Percentiles rank a stretch among this genome's conserved stretches.
Evolutionary conservation across 2,888 invertebrate species (phyloP).

Genomic region (Leptinotarsa tumamoca): DNA sequence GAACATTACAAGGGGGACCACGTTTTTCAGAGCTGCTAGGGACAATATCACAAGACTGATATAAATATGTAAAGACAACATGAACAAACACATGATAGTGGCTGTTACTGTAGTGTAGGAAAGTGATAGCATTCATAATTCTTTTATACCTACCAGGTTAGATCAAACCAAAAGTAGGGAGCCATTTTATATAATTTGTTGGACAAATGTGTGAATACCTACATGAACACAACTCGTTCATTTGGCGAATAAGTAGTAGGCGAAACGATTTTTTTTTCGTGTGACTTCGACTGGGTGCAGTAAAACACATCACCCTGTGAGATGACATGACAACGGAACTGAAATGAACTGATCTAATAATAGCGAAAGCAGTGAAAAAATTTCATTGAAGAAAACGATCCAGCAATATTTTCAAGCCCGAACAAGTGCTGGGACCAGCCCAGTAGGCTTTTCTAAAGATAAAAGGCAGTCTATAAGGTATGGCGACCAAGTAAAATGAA

Average conservation of each 20-base stretch:
- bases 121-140: neutral
- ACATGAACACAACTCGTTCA: neutral
- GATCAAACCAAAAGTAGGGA: neutral
- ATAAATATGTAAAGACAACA: too few species aligned
- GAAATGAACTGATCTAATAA: slow-evolving; percentile 34
- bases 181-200: slow-evolving; percentile 1
- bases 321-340: slow-evolving; percentile 38
- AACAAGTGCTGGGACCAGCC: slow-evolving; percentile 33
- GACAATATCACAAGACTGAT: neutral
- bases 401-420: slow-evolving; percentile 27
- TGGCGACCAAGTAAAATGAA: slow-evolving; percentile 55
- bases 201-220: neutral
- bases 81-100: neutral
- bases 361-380: slow-evolving; percentile 29
- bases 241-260: neutral
- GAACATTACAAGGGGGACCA: neutral
- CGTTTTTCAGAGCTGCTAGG: neutral
- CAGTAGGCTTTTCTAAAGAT: slow-evolving; percentile 42
- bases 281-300: slow-evolving; percentile 16
- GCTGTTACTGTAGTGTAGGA: neutral
- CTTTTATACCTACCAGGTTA: neutral
- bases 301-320: slow-evolving; percentile 38
- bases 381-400: slow-evolving; percentile 29
- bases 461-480: slow-evolving; percentile 53
- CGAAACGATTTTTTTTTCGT: neutral